A percentile compares a stretch with the other conserved stretches of the same genome.
phyloP scores from a whole-genome alignment of 2,888 invertebrate species.

The Apodemia zela region DNA sequence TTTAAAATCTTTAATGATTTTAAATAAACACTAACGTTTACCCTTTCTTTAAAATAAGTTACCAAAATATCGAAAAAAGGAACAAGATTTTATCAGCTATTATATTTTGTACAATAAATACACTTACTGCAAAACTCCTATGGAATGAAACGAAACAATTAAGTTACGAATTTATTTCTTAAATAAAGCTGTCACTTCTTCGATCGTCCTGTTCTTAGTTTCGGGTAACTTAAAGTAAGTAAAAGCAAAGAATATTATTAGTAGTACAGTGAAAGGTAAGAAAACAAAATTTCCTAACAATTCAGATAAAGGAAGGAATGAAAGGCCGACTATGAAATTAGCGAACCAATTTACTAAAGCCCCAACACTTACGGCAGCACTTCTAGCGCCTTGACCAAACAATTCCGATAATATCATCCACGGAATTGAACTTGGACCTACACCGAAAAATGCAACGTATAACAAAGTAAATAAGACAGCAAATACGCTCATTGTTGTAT shows the following conservation, averaged over 20 bases:
- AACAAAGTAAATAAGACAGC: conserved; percentile 71
- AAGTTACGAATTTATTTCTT: conserved; percentile 50
- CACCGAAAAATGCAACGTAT: conserved; percentile 74
- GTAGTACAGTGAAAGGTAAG: conserved; percentile 65
- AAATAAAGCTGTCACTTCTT: conserved; percentile 74
- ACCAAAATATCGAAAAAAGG: conserved; percentile 28
- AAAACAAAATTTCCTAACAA: conserved; percentile 65
- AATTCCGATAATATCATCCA: conserved; percentile 77
- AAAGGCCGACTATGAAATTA: conserved; percentile 73
- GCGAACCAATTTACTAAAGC: conserved; percentile 76
- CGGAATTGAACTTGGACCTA: conserved; percentile 75
- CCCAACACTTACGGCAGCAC: conserved; percentile 73
- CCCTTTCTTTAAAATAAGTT: conserved; percentile 23
- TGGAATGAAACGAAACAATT: conserved; percentile 43
- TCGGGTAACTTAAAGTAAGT: conserved; percentile 72
- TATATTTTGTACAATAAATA: conserved; percentile 50
- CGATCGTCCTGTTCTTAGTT: conserved; percentile 73
- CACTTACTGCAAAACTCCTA: conserved; percentile 54
- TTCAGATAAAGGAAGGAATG: conserved; percentile 61
- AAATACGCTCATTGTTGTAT: conserved; percentile 67
- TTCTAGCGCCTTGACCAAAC: conserved; percentile 71
- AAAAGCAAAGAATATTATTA: conserved; percentile 68
- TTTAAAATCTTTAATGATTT: conserved; percentile 39
- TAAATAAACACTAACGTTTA: conserved; percentile 28
- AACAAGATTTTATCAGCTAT: conserved; percentile 38